phyloP scores from a whole-genome alignment of 1,140 invertebrate genomes.

The Drosophila repleta region DNA sequence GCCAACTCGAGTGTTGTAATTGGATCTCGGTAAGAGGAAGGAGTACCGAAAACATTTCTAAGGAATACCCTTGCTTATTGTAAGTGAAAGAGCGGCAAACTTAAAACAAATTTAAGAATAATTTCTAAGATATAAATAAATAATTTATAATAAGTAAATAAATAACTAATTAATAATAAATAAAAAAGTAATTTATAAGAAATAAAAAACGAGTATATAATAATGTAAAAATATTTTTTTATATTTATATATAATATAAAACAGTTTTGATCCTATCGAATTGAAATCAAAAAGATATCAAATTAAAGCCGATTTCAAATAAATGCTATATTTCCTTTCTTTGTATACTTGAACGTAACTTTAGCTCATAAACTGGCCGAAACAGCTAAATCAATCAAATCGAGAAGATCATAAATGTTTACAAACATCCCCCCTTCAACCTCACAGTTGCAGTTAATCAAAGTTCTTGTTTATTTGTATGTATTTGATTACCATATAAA shows the following conservation, averaged over 20 bases:
- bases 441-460: conserved; percentile 2
- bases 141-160: not conserved
- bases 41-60: not conserved
- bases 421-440: not conserved
- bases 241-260: no score
- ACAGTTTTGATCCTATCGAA: no score
- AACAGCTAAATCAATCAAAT: not conserved
- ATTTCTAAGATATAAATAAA: no score
- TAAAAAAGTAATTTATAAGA: no score
- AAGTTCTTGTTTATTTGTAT: conserved; percentile 11
- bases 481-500: conserved; percentile 18
- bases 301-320: no score
- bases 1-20: conserved; percentile 5
- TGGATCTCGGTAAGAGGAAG: no score
- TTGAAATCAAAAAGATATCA: no score
- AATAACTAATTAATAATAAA: no score
- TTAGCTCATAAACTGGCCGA: not conserved
- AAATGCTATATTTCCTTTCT: no score
- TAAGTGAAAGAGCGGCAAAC: not conserved
- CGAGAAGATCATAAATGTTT: not conserved
- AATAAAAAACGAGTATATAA: not conserved
- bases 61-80: not conserved
- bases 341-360: not conserved
- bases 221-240: not conserved
- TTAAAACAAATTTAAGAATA: not conserved